Conservation (phyloP, 1,140 invertebrate species). For the Vanessa tameamea region DNA sequence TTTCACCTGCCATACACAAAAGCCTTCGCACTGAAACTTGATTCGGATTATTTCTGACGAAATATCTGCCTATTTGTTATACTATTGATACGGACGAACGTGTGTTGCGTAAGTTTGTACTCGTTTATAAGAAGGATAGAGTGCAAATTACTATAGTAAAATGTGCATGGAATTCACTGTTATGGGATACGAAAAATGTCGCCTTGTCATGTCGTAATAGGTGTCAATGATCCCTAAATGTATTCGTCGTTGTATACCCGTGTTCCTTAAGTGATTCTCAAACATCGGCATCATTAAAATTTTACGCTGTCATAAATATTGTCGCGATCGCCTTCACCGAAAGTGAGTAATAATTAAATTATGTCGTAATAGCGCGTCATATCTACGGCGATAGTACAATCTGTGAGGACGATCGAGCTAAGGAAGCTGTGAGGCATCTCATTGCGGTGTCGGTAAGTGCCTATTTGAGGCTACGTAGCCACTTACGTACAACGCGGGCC, state of each 20-base stretch:
- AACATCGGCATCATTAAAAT: constrained; percentile 14
- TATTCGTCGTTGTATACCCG: not conserved
- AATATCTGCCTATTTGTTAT: constrained; percentile 81
- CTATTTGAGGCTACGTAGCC: constrained; percentile 74
- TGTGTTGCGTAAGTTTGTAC: constrained; percentile 75
- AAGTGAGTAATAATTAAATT: constrained; percentile 73
- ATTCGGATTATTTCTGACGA: constrained; percentile 80
- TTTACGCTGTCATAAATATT: constrained; percentile 53
- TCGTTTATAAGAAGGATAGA: constrained; percentile 76
- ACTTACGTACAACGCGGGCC: constrained; percentile 65
- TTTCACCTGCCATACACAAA: constrained; percentile 81
- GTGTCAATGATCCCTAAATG: constrained; percentile 9
- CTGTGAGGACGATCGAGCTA: constrained; percentile 61
- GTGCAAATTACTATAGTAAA: constrained; percentile 70
- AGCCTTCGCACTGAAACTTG: constrained; percentile 78
- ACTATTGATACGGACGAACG: constrained; percentile 78
- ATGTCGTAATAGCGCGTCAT: constrained; percentile 64
- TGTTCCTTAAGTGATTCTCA: constrained; percentile 12
- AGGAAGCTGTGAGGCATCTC: constrained; percentile 67
- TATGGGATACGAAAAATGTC: constrained; percentile 46
- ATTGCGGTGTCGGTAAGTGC: constrained; percentile 73
- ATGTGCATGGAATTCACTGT: constrained; percentile 72
- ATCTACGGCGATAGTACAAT: constrained; percentile 68
- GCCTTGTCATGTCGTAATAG: constrained; percentile 34
- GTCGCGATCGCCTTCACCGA: constrained; percentile 46